Conservation (phyloP, 2,113 vertebrate genomes). For the Petaurus breviceps region DNA sequence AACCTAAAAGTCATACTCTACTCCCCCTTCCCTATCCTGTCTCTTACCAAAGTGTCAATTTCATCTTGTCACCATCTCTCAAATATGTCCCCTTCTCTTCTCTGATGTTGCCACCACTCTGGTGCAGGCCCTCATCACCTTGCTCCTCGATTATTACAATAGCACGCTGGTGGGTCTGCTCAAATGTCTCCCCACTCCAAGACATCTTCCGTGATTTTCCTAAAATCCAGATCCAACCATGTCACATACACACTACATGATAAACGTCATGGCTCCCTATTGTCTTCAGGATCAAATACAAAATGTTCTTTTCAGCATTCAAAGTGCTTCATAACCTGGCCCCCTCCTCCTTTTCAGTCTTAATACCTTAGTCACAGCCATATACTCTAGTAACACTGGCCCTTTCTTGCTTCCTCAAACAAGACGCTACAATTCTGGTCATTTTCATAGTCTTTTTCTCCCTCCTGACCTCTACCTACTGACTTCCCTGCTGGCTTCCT, state of each 20-base stretch:
- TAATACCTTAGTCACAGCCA: neutral
- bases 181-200: neutral
- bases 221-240: neutral
- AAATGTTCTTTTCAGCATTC: neutral
- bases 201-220: neutral
- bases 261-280: neutral
- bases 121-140: no score
- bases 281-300: neutral
- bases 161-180: neutral
- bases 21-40: neutral
- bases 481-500: neutral
- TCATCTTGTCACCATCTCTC: neutral
- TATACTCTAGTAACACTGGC: neutral
- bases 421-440: neutral
- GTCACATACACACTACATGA: neutral
- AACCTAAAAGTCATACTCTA: neutral
- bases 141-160: no score
- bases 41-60: neutral
- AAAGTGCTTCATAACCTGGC: neutral
- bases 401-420: neutral
- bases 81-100: neutral
- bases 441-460: neutral
- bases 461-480: neutral
- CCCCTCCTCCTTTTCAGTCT: neutral
- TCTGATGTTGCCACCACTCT: no score